Evolutionary conservation across 2,113 vertebrate genomes (phyloP).

Genomic region (Petaurus breviceps): DNA sequence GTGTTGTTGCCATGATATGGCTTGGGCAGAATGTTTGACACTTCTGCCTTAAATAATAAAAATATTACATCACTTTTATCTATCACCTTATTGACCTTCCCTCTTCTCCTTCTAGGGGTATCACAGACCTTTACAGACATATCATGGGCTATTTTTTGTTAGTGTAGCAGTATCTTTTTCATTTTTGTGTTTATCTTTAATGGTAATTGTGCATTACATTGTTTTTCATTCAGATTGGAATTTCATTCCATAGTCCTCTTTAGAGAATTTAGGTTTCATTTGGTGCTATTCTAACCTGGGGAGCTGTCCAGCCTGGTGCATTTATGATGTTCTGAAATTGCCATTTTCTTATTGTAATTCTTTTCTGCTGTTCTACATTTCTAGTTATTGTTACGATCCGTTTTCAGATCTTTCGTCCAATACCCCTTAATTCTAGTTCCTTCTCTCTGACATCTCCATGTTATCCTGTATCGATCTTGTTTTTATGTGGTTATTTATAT

Average conservation of each 20-base stretch:
- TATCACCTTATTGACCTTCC: not conserved
- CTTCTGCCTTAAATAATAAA: too few species aligned
- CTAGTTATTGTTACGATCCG: not conserved
- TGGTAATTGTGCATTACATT: slow-evolving; percentile 41
- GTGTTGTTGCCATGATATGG: too few species aligned
- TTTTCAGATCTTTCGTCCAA: not conserved
- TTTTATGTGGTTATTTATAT: not conserved
- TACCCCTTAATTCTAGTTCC: not conserved
- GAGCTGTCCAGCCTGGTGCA: slow-evolving; percentile 66
- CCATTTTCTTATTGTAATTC: not conserved
- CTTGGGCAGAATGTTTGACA: too few species aligned
- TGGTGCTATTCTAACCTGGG: slow-evolving; percentile 68
- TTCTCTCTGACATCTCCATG: not conserved
- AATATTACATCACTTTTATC: not conserved
- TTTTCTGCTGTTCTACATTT: not conserved
- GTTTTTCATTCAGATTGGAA: slow-evolving; percentile 45
- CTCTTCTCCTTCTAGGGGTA: not conserved
- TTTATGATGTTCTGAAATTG: slow-evolving; percentile 60
- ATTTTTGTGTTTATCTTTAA: slow-evolving; percentile 61
- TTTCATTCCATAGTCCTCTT: slow-evolving; percentile 33
- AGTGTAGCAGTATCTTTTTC: slow-evolving; percentile 11
- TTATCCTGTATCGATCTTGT: not conserved
- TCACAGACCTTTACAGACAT: not conserved
- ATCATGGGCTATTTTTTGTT: slow-evolving; percentile 59
- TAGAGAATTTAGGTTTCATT: slow-evolving; percentile 71